Conservation (phyloP, 30 jellyfish, hydroid and myxozoan species). For the Hydractinia echinata region DNA sequence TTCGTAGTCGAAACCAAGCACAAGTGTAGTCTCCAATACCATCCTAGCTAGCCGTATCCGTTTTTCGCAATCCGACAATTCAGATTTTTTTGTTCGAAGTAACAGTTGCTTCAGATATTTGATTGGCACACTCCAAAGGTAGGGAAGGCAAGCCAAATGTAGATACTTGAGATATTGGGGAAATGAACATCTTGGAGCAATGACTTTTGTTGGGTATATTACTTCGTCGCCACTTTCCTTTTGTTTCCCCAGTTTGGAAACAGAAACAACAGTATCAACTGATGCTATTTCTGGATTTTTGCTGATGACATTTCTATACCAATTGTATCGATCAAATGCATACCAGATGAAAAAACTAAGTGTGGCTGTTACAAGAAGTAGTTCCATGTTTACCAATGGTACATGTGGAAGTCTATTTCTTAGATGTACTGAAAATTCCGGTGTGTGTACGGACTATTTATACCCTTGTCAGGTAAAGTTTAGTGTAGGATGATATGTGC, state of each 20-base stretch:
- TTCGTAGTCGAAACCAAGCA: not conserved
- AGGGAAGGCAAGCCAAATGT: conserved; percentile 15
- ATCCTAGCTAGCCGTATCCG: conserved; percentile 11
- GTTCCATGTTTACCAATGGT: too few relatives aligned
- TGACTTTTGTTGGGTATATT: not conserved
- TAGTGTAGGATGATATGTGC: too few relatives aligned
- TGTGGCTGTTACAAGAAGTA: too few relatives aligned
- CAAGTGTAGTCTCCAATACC: conserved; percentile 13
- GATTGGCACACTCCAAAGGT: conserved; percentile 9
- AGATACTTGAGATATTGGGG: conserved; percentile 20
- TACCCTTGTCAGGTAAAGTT: too few relatives aligned
- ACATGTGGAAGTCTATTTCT: too few relatives aligned
- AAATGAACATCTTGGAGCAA: conserved; percentile 1
- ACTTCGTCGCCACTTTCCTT: not conserved
- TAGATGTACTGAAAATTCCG: too few relatives aligned
- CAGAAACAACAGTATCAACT: not conserved
- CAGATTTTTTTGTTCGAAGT: not conserved
- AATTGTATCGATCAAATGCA: not conserved
- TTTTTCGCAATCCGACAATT: not conserved
- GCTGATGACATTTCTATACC: conserved; percentile 8
- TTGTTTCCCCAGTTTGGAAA: not conserved
- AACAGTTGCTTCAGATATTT: not conserved
- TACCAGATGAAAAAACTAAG: not conserved
- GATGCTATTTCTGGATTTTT: conserved; percentile 11
- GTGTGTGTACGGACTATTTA: too few relatives aligned